Percentiles rank a stretch among this genome's conserved stretches.
Evolutionary conservation across 2,113 vertebrate genomes (phyloP).

Genomic region (Equus przewalskii): DNA sequence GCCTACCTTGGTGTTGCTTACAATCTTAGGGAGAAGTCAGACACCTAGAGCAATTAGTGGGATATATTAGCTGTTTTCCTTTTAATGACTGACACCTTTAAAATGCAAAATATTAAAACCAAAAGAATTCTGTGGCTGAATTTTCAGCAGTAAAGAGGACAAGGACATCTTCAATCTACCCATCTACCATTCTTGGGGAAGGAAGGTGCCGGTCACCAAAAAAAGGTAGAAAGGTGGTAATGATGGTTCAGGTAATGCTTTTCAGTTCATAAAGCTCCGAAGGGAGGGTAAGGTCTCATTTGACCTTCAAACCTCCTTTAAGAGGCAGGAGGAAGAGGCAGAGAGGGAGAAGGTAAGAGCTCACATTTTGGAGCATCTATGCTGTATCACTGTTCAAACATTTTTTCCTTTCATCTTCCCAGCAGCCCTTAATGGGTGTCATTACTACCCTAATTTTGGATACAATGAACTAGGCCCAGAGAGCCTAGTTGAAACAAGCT

Average conservation of each 20-base stretch:
- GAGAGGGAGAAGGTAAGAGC: background rate
- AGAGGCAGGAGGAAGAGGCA: background rate
- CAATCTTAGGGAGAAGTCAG: background rate
- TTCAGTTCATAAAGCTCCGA: background rate
- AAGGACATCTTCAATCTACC: background rate
- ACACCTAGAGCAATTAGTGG: background rate
- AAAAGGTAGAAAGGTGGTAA: background rate
- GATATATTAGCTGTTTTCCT: background rate
- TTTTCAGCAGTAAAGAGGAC: background rate
- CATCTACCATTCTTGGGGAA: background rate
- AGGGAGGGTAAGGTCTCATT: background rate
- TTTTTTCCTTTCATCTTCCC: background rate
- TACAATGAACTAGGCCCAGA: background rate
- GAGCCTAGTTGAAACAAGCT: background rate
- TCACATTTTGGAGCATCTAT: fast-evolving
- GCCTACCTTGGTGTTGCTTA: background rate
- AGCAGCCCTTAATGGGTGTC: background rate
- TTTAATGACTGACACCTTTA: background rate
- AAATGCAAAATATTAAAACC: background rate
- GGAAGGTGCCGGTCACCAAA: background rate
- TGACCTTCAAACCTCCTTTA: background rate
- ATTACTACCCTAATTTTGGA: background rate
- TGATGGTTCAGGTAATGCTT: background rate
- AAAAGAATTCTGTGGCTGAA: background rate
- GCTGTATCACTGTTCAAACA: background rate